phyloP scores from a whole-genome alignment of 1,140 invertebrate species.

The Riptortus pedestris region DNA sequence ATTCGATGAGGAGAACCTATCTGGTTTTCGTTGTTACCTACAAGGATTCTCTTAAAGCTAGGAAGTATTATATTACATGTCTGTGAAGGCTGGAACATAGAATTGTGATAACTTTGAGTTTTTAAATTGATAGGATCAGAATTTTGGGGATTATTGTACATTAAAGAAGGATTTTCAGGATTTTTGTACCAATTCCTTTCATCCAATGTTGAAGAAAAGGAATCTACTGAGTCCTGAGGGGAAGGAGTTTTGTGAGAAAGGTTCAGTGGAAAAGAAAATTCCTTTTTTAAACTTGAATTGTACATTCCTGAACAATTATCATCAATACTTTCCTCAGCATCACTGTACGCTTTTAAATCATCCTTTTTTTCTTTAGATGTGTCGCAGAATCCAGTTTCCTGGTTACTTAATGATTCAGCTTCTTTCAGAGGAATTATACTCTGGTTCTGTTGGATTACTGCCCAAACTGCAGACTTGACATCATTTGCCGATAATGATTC shows the following conservation, averaged over 20 bases:
- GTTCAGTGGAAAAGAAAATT: constrained; percentile 26
- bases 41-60: constrained; percentile 24
- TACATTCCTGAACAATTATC: constrained; percentile 9
- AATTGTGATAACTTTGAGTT: constrained; percentile 21
- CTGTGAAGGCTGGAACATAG: constrained; percentile 22
- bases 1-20: constrained; percentile 41
- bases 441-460: background rate
- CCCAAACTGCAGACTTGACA: constrained; percentile 15
- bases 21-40: constrained; percentile 26
- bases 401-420: background rate
- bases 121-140: constrained; percentile 18
- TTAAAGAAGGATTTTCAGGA: background rate
- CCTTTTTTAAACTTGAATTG: constrained; percentile 20
- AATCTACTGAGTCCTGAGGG: constrained; percentile 23
- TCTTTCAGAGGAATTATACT: background rate
- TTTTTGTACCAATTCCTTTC: constrained; percentile 25
- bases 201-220: constrained; percentile 10
- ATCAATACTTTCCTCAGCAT: background rate
- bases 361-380: constrained; percentile 12
- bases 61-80: constrained; percentile 19
- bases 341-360: background rate
- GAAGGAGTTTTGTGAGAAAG: constrained; percentile 26
- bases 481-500: constrained; percentile 22
- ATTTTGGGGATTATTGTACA: background rate
- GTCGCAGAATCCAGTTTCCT: background rate